Percentiles rank a stretch among this genome's conserved stretches.
Evolutionary conservation across 2,113 vertebrate species (phyloP).

Genomic region (Coregonus clupeaformis): DNA sequence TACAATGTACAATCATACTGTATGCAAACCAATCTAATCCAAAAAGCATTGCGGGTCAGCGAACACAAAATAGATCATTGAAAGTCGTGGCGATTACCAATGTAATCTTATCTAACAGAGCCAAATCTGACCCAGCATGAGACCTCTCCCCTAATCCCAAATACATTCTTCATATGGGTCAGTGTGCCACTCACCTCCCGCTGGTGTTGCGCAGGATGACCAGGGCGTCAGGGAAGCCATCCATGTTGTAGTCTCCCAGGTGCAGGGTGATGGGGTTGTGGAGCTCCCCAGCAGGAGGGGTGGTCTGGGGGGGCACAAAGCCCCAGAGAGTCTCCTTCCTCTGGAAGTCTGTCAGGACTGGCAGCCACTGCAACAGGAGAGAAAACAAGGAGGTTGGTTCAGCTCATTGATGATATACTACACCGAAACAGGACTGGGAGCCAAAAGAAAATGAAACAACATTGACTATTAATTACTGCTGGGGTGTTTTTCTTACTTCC

Average conservation of each 20-base stretch:
- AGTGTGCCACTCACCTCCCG: slow-evolving; percentile 76
- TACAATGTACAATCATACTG: no score
- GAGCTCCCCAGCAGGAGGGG: slow-evolving; percentile 38
- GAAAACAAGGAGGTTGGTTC: slow-evolving; percentile 15
- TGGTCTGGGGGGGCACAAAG: slow-evolving; percentile 69
- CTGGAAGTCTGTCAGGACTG: slow-evolving; percentile 84
- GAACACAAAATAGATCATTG: no score
- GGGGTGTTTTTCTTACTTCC: neutral
- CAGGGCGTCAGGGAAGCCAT: slow-evolving; percentile 95
- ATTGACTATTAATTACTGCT: no score
- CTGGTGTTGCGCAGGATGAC: slow-evolving; percentile 86
- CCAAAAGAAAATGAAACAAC: no score
- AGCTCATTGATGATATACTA: neutral
- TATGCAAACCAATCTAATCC: no score
- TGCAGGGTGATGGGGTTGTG: slow-evolving; percentile 83
- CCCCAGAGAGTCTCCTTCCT: slow-evolving; percentile 83
- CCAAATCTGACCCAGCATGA: no score
- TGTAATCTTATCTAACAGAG: no score
- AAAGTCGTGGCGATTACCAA: no score
- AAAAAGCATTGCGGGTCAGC: no score
- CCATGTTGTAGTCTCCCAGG: slow-evolving; percentile 97
- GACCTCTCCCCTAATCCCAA: no score
- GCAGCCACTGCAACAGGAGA: slow-evolving; percentile 78
- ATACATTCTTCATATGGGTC: no score
- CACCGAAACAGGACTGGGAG: no score